These are phyloP conservation scores for Drosophila pseudoobscura DNA, from an alignment of 1,140 invertebrate species.

Conservation along the genomic window DNA sequence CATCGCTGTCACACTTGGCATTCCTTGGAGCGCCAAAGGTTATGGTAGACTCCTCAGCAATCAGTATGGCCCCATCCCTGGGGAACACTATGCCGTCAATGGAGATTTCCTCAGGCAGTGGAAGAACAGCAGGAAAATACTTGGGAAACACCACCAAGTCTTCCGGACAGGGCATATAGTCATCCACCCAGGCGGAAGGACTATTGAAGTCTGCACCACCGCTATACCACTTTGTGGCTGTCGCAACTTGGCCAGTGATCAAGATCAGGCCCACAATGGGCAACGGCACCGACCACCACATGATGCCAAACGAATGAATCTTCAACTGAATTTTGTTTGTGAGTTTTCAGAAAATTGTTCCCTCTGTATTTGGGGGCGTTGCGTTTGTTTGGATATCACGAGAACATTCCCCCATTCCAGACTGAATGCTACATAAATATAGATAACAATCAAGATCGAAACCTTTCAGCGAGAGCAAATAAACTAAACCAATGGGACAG, in stretches of 20 bases:
- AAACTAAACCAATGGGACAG: conserved; percentile 16
- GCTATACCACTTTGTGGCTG: conserved; percentile 56
- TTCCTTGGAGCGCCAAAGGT: conserved; percentile 23
- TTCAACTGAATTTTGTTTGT: conserved; percentile 20
- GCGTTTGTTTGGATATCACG: conserved; percentile 13
- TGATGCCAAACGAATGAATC: conserved; percentile 18
- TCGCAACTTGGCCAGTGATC: conserved; percentile 6
- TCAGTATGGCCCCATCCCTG: conserved; percentile 59
- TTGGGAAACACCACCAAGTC: conserved; percentile 69
- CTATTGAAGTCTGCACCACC: conserved; percentile 48
- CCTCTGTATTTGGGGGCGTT: conserved; percentile 52
- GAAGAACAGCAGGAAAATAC: conserved; percentile 64
- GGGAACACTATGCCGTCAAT: conserved; percentile 64
- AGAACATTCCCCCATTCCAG: neutral
- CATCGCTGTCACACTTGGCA: conserved; percentile 42
- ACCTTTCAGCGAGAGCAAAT: conserved; percentile 11
- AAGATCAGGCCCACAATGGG: neutral
- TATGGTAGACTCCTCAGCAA: conserved; percentile 64
- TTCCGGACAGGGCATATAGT: conserved; percentile 56
- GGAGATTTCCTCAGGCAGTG: conserved; percentile 51
- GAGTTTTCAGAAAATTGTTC: neutral
- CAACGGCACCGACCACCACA: conserved; percentile 26
- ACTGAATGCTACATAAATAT: neutral
- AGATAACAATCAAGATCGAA: conserved; percentile 24
- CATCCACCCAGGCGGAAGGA: conserved; percentile 57